Conservation (phyloP, 2,113 vertebrate genomes). For the Eulemur macaco region DNA sequence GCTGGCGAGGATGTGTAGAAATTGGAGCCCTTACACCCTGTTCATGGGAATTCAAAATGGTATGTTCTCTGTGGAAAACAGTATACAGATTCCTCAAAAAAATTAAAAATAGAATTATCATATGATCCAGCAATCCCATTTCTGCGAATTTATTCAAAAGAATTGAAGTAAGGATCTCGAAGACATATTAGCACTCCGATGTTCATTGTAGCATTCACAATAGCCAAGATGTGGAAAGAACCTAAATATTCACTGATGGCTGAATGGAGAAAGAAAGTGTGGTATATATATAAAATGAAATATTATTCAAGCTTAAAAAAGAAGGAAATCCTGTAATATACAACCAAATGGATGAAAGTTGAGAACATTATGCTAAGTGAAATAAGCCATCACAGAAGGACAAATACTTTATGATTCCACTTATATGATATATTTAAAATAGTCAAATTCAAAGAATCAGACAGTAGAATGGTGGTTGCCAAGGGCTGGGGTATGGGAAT, state of each 20-base stretch:
- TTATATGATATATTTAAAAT: not conserved
- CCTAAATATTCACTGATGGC: not conserved
- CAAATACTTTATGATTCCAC: too few relatives aligned
- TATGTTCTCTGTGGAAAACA: not conserved
- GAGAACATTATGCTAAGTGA: not conserved
- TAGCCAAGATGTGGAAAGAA: not conserved
- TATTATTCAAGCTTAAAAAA: not conserved
- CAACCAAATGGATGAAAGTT: not conserved
- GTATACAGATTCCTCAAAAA: not conserved
- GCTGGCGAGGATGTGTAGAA: not conserved
- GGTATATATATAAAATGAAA: not conserved
- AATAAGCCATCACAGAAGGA: not conserved
- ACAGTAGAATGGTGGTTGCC: not conserved
- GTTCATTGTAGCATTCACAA: not conserved
- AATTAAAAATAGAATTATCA: not conserved
- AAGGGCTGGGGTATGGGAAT: not conserved
- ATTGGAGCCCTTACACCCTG: not conserved
- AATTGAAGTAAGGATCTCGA: not conserved
- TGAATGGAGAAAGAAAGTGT: not conserved
- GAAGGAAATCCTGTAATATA: not conserved
- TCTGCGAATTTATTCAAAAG: not conserved
- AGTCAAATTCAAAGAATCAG: not conserved
- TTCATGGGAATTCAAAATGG: not conserved
- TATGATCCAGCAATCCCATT: not conserved
- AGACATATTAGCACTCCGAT: not conserved